Evolutionary conservation across 2,797 vertebrate species (phyloP), one percentile per base, ranked within the genome.

Genomic region (Gymnoscopelus braueri): DNA sequence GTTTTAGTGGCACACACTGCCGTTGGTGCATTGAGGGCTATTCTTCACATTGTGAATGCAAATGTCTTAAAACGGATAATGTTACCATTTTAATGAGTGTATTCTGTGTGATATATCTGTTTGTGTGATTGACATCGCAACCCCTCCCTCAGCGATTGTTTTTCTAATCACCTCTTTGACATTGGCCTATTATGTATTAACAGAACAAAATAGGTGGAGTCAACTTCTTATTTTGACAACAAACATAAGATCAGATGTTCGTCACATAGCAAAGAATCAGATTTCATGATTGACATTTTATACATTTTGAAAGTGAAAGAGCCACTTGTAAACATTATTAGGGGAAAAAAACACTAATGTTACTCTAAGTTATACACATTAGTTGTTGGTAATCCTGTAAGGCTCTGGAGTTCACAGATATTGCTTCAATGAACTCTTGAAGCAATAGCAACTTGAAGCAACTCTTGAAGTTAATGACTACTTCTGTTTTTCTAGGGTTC

Each of bases 1-100:
- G 23, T 13, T 58, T 7, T n/a, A 53, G 56, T 67, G 62, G 77
- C 83, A 86, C 85, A 86, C 87, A 90, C 90, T 93, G 92, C 93
- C 90, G 90, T 90, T 88, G 85, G 90, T 93, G 90, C 83, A 82
- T 71, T 39, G 52, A 91, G 82, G 83, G 87, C 78, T 89, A 87
- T 90, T 88, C 78, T 44, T 88, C 75, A 86, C 87, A 80, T 78
- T 93, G 91, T 93, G 83, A 92, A 91, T 92, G 85, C 86, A 88
- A 88, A 91, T 93, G 89, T 93, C 84, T 63, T 88, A 82, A 77
- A 86, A 82, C 72, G 61, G 84, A 81, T 87, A 79, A 83, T 89
- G 89, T 89, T 83, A 80, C 77, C 88, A 89, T 82, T 19, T 87
- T 88, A 59, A 88, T 90, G 84, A 87, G 78, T 93, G 91, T 94